These are phyloP conservation scores for Callimorpha dominula DNA, from an alignment of 2,888 invertebrate species.

Conservation along the genomic window DNA sequence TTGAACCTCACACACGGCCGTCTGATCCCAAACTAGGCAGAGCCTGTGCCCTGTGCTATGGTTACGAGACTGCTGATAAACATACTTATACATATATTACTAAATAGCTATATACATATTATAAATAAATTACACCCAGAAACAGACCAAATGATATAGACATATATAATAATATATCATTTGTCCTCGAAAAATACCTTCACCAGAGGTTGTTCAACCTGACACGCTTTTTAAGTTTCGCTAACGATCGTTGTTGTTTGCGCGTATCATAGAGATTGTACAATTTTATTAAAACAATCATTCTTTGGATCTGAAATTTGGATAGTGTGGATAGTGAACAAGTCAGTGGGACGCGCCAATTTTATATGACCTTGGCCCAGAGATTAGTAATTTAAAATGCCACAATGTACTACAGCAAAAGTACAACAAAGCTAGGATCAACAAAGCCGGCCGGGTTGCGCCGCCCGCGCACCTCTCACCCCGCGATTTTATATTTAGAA, in stretches of 20 bases:
- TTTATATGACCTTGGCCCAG: constrained; percentile 30
- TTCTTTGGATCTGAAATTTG: not conserved
- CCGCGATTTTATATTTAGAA: constrained; percentile 63
- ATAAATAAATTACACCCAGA: no score
- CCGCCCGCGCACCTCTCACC: constrained; percentile 48
- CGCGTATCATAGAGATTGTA: not conserved
- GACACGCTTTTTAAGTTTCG: constrained; percentile 18
- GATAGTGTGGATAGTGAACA: not conserved
- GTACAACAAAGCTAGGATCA: constrained; percentile 60
- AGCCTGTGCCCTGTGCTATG: no score
- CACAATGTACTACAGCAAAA: constrained; percentile 32
- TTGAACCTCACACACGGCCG: no score
- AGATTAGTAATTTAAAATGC: constrained; percentile 31
- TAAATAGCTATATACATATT: no score
- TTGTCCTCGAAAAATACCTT: constrained; percentile 41
- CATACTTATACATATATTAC: no score
- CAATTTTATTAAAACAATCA: not conserved
- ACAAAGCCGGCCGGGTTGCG: constrained; percentile 53
- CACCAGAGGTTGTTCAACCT: constrained; percentile 44
- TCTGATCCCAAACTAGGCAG: no score
- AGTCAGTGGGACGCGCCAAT: constrained; percentile 10
- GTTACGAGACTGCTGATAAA: no score
- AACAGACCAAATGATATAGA: no score
- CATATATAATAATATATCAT: constrained; percentile 32
- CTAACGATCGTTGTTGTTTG: not conserved